A percentile compares a stretch with the other conserved stretches of the same genome.
phyloP scores from a whole-genome alignment of 2,113 vertebrate genomes.

The Paedocypris sp. region DNA sequence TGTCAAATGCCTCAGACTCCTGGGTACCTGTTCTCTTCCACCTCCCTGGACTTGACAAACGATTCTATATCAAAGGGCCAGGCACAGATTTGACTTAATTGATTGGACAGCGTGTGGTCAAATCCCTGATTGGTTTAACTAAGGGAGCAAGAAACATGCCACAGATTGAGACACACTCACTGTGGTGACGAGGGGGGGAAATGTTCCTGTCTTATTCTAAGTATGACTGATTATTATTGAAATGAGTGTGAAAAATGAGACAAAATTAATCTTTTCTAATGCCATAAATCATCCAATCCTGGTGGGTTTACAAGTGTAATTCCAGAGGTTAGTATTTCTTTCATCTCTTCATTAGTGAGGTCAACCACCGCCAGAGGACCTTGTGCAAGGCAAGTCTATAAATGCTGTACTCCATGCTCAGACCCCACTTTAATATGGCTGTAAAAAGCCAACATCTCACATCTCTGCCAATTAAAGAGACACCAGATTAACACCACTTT shows the following conservation, averaged over 20 bases:
- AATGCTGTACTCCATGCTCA: slow-evolving; percentile 22
- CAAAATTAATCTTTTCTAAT: slow-evolving; percentile 24
- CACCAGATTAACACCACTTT: slow-evolving; percentile 33
- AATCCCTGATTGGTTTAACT: slow-evolving; percentile 69
- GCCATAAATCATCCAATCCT: slow-evolving; percentile 29
- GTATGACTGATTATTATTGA: slow-evolving; percentile 22
- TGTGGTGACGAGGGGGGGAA: slow-evolving; percentile 5
- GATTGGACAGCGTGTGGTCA: slow-evolving; percentile 61
- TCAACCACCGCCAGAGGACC: slow-evolving; percentile 30
- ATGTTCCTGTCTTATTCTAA: slow-evolving; percentile 11
- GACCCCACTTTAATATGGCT: slow-evolving; percentile 21
- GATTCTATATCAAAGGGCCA: slow-evolving; percentile 63
- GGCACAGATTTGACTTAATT: slow-evolving; percentile 65
- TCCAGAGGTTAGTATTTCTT: slow-evolving; percentile 30
- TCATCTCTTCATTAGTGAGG: slow-evolving; percentile 37
- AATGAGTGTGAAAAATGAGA: slow-evolving; percentile 27
- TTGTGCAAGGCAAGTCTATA: slow-evolving; percentile 25
- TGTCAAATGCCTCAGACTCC: slow-evolving; percentile 47
- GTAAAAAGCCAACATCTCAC: slow-evolving; percentile 22
- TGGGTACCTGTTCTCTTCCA: slow-evolving; percentile 54
- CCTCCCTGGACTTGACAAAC: slow-evolving; percentile 65
- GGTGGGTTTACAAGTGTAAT: slow-evolving; percentile 29
- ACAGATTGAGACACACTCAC: slow-evolving; percentile 31
- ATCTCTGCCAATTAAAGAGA: slow-evolving; percentile 32
- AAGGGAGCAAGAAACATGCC: slow-evolving; percentile 39